phyloP scores from a whole-genome alignment of 2,113 vertebrate genomes.

The Plecturocebus donacophilus region DNA sequence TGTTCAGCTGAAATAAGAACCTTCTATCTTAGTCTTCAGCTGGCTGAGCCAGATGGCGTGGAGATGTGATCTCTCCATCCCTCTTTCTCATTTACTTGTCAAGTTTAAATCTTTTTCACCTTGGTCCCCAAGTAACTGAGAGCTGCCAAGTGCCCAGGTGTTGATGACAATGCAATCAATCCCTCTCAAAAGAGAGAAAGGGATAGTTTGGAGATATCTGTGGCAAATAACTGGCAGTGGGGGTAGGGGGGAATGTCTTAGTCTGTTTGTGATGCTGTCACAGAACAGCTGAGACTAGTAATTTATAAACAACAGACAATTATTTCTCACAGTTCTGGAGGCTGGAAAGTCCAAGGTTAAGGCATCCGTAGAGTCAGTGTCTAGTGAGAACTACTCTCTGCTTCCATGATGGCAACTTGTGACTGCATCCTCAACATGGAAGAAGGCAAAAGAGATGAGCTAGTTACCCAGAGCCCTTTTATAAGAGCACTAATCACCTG shows the following conservation, averaged over 20 bases:
- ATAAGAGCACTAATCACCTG: background rate
- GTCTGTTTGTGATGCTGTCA: background rate
- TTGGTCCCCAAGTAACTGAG: background rate
- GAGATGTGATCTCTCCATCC: background rate
- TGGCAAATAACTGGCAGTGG: rapidly evolving
- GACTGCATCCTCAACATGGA: background rate
- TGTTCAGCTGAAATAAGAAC: background rate
- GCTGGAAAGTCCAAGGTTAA: background rate
- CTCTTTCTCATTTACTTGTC: background rate
- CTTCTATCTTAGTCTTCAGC: background rate
- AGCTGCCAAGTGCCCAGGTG: background rate
- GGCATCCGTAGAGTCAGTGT: background rate
- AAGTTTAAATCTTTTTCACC: background rate
- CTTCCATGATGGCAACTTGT: too few species aligned
- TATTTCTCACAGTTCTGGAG: background rate
- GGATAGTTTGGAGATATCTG: rapidly evolving
- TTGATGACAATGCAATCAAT: rapidly evolving
- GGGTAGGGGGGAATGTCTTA: background rate
- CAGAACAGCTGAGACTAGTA: background rate
- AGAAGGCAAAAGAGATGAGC: background rate
- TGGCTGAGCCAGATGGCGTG: background rate
- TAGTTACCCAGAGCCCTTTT: background rate
- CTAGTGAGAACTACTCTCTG: too few species aligned
- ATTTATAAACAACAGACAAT: background rate
- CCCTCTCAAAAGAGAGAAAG: rapidly evolving